Evolutionary conservation across 2,113 vertebrate species (phyloP).

Genomic region (Danionella cerebrum): DNA sequence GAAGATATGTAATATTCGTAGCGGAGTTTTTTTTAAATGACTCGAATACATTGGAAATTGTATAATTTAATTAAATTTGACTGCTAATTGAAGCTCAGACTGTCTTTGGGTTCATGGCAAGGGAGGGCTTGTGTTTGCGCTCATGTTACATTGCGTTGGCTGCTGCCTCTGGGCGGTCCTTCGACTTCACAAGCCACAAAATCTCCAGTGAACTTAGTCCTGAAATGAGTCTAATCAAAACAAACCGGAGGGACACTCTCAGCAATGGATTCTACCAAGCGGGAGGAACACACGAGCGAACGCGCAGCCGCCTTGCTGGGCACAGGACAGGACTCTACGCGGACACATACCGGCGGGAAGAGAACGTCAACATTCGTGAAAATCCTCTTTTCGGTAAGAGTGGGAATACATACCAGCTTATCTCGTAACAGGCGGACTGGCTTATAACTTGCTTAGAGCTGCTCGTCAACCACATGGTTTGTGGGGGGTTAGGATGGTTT

Average conservation of each 20-base stretch:
- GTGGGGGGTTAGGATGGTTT: too few species aligned
- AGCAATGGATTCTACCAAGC: conserved; percentile 52
- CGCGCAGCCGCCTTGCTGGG: conserved; percentile 48
- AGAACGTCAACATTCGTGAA: conserved; percentile 38
- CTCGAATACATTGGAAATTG: too few species aligned
- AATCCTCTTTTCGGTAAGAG: conserved; percentile 53
- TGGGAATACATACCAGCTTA: neutral
- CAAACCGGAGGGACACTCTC: neutral
- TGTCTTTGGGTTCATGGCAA: too few species aligned
- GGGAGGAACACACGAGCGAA: conserved; percentile 38
- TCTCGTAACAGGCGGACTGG: too few species aligned
- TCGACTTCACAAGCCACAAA: neutral
- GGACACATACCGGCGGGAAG: neutral
- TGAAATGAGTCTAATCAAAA: neutral
- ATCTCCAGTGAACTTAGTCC: conserved; percentile 1
- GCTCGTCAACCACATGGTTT: too few species aligned
- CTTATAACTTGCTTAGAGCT: too few species aligned
- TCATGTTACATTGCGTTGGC: neutral
- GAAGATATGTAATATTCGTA: too few species aligned
- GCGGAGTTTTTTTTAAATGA: too few species aligned
- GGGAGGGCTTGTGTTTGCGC: neutral
- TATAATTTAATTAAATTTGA: too few species aligned
- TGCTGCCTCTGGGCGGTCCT: conserved; percentile 8
- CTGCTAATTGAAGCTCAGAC: too few species aligned
- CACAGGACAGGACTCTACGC: conserved; percentile 40